phyloP scores from a whole-genome alignment of 2,113 vertebrate species.

The Zeus faber region DNA sequence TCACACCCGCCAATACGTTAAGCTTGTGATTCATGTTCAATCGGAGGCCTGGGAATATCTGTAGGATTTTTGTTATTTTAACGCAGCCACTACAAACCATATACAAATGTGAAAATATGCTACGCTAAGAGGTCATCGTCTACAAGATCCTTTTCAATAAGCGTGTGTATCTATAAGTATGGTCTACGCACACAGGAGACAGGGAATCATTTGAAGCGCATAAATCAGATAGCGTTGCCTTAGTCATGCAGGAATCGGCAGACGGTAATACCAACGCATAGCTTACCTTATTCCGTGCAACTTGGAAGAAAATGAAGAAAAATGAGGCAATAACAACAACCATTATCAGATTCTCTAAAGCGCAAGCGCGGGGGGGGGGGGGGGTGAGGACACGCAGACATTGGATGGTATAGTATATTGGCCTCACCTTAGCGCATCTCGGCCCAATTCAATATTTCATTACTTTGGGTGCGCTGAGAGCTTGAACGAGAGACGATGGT shows the following conservation, averaged over 20 bases:
- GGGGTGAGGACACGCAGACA: background rate
- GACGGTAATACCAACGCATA: conserved; percentile 8
- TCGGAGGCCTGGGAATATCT: conserved; percentile 58
- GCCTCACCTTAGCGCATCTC: conserved; percentile 25
- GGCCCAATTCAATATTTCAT: conserved; percentile 71
- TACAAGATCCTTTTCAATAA: too few relatives aligned
- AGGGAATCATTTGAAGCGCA: too few relatives aligned
- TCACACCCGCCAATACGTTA: conserved; percentile 59
- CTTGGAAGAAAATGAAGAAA: conserved; percentile 46
- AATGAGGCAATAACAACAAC: conserved; percentile 44
- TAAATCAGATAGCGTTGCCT: conserved; percentile 24
- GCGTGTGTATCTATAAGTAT: too few relatives aligned
- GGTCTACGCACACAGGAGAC: too few relatives aligned
- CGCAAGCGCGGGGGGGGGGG: conserved; percentile 12
- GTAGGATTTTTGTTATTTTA: conserved; percentile 29
- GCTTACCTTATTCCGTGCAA: conserved; percentile 22
- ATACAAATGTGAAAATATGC: too few relatives aligned
- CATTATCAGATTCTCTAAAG: conserved; percentile 37
- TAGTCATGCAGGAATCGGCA: background rate
- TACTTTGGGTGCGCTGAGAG: conserved; percentile 63
- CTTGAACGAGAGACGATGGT: conserved; percentile 57
- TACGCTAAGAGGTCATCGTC: too few relatives aligned
- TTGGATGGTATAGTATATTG: conserved; percentile 14
- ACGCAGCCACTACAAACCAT: conserved; percentile 42
- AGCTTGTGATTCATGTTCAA: conserved; percentile 66